phyloP scores from a whole-genome alignment of 2,113 vertebrate species.

The Turdus rufiventris region DNA sequence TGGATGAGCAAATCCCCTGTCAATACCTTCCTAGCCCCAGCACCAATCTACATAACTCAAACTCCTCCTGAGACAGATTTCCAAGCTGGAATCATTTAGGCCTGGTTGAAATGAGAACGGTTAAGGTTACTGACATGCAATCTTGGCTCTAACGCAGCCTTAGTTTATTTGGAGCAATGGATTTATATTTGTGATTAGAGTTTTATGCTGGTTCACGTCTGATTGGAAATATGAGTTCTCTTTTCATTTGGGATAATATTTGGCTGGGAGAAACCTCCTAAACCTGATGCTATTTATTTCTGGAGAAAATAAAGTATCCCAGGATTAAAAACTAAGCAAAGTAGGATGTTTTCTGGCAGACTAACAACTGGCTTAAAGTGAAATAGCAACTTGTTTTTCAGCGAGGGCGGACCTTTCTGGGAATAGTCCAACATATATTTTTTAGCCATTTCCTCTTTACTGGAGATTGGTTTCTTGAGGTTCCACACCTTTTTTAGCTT shows the following conservation, averaged over 20 bases:
- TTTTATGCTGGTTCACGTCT: constrained; percentile 9
- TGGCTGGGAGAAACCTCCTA: constrained; percentile 3
- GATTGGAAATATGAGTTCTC: constrained; percentile 11
- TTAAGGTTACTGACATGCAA: background rate
- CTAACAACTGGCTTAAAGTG: constrained; percentile 29
- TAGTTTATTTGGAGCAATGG: background rate
- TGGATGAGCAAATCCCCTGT: background rate
- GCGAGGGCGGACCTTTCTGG: constrained; percentile 48
- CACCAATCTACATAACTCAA: background rate
- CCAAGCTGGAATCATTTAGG: background rate
- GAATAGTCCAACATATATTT: background rate
- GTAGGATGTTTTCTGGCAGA: constrained; percentile 44
- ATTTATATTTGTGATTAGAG: constrained; percentile 1
- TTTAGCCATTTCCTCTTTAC: constrained; percentile 32
- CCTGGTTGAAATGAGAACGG: background rate
- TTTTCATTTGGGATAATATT: constrained; percentile 34
- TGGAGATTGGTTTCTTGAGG: constrained; percentile 27
- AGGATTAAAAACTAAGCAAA: constrained; percentile 29
- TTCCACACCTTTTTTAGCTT: background rate
- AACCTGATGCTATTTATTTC: constrained; percentile 39
- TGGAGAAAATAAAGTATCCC: constrained; percentile 38
- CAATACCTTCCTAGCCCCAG: background rate
- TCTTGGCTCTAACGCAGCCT: background rate
- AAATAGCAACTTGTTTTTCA: constrained; percentile 56
- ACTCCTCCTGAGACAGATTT: background rate